Percentiles rank a stretch among this genome's conserved stretches.
phyloP scores from a whole-genome alignment of 1,140 invertebrate genomes.

The Drosophila guanche region DNA sequence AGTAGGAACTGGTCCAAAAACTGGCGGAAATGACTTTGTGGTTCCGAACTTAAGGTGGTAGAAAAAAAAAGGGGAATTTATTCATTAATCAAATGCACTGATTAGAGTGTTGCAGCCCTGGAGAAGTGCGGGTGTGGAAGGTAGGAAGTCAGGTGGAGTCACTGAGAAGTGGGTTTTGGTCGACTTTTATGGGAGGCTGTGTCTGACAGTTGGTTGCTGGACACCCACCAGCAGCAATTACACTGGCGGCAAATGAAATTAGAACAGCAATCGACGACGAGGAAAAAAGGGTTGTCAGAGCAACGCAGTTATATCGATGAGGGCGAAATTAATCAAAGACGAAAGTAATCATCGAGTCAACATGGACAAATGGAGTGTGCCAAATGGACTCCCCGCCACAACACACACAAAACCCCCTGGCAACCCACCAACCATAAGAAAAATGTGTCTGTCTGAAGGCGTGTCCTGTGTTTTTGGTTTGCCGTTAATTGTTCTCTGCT shows the following conservation, averaged over 20 bases:
- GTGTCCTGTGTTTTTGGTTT: slow-evolving; percentile 46
- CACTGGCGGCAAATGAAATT: slow-evolving; percentile 53
- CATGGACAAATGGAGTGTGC: slow-evolving; percentile 45
- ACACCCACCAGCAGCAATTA: slow-evolving; percentile 30
- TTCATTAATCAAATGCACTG: slow-evolving; percentile 64
- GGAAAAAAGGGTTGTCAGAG: slow-evolving; percentile 20
- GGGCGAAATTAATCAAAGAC: slow-evolving; percentile 59
- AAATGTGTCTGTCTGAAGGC: slow-evolving; percentile 9
- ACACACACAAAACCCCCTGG: neutral
- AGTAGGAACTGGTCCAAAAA: slow-evolving; percentile 17
- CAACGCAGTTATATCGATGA: slow-evolving; percentile 51
- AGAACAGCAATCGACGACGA: slow-evolving; percentile 45
- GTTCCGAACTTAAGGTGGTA: slow-evolving; percentile 37
- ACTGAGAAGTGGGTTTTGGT: slow-evolving; percentile 3
- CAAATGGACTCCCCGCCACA: too few relatives aligned
- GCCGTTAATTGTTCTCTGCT: slow-evolving; percentile 53
- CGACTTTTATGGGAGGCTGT: slow-evolving; percentile 52
- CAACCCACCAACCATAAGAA: too few relatives aligned
- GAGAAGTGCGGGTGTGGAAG: neutral
- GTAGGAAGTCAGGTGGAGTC: neutral
- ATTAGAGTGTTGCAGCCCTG: slow-evolving; percentile 39
- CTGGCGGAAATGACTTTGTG: slow-evolving; percentile 55
- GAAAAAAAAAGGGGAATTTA: slow-evolving; percentile 8
- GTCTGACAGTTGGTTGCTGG: slow-evolving; percentile 42
- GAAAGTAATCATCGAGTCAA: slow-evolving; percentile 63